phyloP scores from a whole-genome alignment of 2,888 invertebrate species.

The Apamea crenata region DNA sequence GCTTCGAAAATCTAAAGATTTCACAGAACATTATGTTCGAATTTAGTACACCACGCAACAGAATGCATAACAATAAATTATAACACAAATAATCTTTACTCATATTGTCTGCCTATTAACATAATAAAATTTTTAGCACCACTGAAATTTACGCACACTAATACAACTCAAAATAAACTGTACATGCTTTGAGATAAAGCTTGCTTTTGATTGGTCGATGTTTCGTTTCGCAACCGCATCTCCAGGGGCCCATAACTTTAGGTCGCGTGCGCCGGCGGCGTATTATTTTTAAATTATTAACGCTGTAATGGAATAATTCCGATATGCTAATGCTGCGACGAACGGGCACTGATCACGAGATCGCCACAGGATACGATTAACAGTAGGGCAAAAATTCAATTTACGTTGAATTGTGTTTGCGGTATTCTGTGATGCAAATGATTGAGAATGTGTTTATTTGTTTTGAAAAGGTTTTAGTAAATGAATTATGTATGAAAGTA shows the following conservation, averaged over 20 bases:
- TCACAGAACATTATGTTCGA: slow-evolving; percentile 61
- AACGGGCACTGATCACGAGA: slow-evolving; percentile 84
- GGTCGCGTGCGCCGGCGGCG: slow-evolving; percentile 84
- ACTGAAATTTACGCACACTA: slow-evolving; percentile 70
- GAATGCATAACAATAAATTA: slow-evolving; percentile 66
- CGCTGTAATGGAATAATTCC: slow-evolving; percentile 88
- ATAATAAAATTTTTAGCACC: slow-evolving; percentile 80
- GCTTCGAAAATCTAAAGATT: slow-evolving; percentile 51
- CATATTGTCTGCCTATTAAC: slow-evolving; percentile 73
- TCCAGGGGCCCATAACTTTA: slow-evolving; percentile 85
- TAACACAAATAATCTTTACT: slow-evolving; percentile 67
- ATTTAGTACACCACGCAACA: slow-evolving; percentile 57
- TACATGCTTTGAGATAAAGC: slow-evolving; percentile 49
- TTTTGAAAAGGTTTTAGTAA: slow-evolving; percentile 49
- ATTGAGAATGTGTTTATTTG: slow-evolving; percentile 52
- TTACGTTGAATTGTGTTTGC: slow-evolving; percentile 50
- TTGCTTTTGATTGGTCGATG: slow-evolving; percentile 58
- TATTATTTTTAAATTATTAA: slow-evolving; percentile 90
- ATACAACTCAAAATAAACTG: slow-evolving; percentile 57
- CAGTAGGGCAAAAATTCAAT: slow-evolving; percentile 66
- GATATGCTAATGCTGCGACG: slow-evolving; percentile 86
- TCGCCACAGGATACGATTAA: slow-evolving; percentile 69
- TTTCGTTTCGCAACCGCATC: slow-evolving; percentile 76
- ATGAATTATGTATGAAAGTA: slow-evolving; percentile 61
- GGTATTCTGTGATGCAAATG: slow-evolving; percentile 62